Evolutionary conservation across 2,888 invertebrate species (phyloP), one percentile per base, ranked within the genome.

Genomic region (Drosophila subsilvestris): DNA sequence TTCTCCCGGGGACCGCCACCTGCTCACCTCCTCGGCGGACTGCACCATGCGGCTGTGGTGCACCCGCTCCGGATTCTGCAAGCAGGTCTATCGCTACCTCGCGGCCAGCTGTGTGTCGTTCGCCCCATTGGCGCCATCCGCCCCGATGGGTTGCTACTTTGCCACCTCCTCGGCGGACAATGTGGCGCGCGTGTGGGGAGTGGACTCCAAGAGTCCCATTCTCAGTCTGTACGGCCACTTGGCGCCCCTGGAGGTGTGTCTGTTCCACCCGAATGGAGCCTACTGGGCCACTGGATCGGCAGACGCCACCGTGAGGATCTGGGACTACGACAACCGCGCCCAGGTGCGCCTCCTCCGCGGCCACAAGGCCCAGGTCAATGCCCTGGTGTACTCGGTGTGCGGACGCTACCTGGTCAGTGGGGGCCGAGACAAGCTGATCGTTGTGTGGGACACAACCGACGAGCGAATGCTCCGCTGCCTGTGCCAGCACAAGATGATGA

Each of bases 211-310:
- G 18, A 60, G 22, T 63, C 54, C 74, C 0, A 7, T 69, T 0
- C 55, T 63, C 20, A 61, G 79, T 10, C 51, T 80, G 0, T 29
- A 7, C 1, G 83, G 80, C 0, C 82, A 80, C 44, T 25, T 76
- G n/a, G 71, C 70, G 4, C 66, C 69, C 12, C 68, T 80, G 7
- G 18, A 32, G 27, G 69, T 66, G 55, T 76, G 72, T 32, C 12
- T 10, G 2, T 32, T 32, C 32, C 32, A 32, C 12, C 32, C 32
- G 32, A 32, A 76, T 44, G 50, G 74, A 5, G 65, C 73, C 27
- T 82, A 82, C 25, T n/a, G 79, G 18, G 80, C 74, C 43, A 82
- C 83, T 1, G 80, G 83, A 2, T 82, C 82, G 0, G 65, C 58
- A 6, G 80, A 80, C 22, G 74, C 74, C 45, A 81, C 77, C 0